Base-by-base conservation (phyloP, 2,888 invertebrate species). In the Cephonodes hylas region DNA sequence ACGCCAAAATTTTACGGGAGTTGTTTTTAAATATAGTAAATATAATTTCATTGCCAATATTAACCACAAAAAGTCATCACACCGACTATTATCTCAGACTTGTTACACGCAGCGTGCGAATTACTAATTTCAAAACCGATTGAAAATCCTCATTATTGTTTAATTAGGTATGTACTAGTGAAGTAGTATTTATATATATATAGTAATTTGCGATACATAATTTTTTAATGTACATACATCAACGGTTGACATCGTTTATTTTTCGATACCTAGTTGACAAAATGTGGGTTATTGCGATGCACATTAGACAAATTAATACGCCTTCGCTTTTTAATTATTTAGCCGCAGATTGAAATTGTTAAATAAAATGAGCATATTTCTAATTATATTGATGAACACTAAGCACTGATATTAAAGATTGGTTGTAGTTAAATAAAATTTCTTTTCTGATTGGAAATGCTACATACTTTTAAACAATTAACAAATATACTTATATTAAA, bases 11-110 rank as follows among this genome's bases (percentile, higher is more conserved):
- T 72, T 70, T 53, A 71, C 70, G 64, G 69, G 65, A 71, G 68
- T 74, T 71, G 68, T 64, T 59, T 34, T 34, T 45, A 42, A 22
- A 62, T 60, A 61, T 56, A 64, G 59, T 66, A 62, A 67, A 66
- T 67, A 66, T 68, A 63, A 68, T 69, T 69, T 65, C 62, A 70
- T 72, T 68, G 73, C 70, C 72, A 77, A 71, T 74, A 72, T 71
- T 18, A 42, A 42, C 27, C 42, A 25, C 53, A 60, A 60, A 25
- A 60, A 46, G 22, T 15, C 38, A 18, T 23, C 10, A 10, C 20
- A 22, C 18, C n/a, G 10, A 23, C 8, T 10, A 53, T 3, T 53
- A 53, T 15, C 10, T 10, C 27, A 27, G 27, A 53, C 27, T 59
- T 46, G 31, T 46, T 60, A 48, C 42, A 42, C 23, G 15, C 48